These are phyloP conservation scores for Oppia nitens DNA, from an alignment of 1,140 invertebrate species.

Conservation along the genomic window DNA sequence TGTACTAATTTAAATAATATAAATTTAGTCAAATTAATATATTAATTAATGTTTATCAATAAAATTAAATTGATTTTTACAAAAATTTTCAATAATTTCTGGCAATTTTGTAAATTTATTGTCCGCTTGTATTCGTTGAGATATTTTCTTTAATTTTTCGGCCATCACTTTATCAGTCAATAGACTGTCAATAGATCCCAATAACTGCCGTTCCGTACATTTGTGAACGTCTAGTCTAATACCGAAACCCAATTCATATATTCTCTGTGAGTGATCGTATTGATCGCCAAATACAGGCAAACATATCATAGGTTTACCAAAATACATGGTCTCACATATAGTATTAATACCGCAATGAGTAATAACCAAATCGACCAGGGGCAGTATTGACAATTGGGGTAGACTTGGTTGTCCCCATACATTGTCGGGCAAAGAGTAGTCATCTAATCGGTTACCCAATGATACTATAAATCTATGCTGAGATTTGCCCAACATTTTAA, in stretches of 20 bases:
- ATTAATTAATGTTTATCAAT: too few relatives aligned
- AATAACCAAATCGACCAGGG: constrained; percentile 22
- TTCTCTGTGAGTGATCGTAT: constrained; percentile 19
- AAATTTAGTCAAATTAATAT: too few relatives aligned
- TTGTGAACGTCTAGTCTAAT: background rate
- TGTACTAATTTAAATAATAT: too few relatives aligned
- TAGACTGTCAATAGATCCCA: constrained; percentile 10
- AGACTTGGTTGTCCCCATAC: constrained; percentile 10
- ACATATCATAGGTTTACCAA: constrained; percentile 23
- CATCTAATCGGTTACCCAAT: constrained; percentile 1
- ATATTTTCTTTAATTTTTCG: constrained; percentile 4
- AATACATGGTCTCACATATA: constrained; percentile 23
- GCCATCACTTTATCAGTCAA: constrained; percentile 1
- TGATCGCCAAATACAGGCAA: constrained; percentile 23
- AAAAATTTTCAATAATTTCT: too few relatives aligned
- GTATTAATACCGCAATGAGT: constrained; percentile 26
- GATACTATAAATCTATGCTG: constrained; percentile 12
- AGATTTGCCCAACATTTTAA: background rate
- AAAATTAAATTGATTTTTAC: too few relatives aligned
- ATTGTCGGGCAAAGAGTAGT: constrained; percentile 15
- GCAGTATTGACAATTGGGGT: constrained; percentile 11
- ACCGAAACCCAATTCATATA: constrained; percentile 2
- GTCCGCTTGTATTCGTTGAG: constrained; percentile 9
- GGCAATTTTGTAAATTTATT: too few relatives aligned
- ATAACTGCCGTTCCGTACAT: background rate